phyloP scores from a whole-genome alignment of 2,888 invertebrate species.

The Volucella zonaria region DNA sequence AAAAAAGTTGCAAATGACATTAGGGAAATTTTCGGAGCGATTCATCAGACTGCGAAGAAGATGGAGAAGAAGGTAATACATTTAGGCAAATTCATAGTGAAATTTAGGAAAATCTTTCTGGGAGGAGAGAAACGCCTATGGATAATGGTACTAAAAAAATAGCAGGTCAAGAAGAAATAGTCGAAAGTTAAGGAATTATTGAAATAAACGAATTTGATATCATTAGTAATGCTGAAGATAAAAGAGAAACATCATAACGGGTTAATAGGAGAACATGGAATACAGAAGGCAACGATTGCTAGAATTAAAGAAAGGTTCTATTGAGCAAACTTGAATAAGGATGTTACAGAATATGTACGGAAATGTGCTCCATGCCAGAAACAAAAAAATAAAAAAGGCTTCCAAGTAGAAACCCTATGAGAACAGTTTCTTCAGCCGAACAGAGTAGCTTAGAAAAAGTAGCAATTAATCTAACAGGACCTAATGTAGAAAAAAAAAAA shows the following conservation, averaged over 20 bases:
- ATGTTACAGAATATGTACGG: constrained; percentile 4
- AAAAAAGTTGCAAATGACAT: too few relatives aligned
- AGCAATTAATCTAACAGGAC: too few relatives aligned
- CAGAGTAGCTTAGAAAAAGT: too few relatives aligned
- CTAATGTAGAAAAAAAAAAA: constrained; percentile 22
- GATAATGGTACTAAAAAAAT: background rate
- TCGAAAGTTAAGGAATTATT: background rate
- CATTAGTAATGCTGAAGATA: constrained; percentile 4
- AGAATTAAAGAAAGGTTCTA: constrained; percentile 32
- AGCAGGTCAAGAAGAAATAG: background rate
- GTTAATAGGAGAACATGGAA: constrained; percentile 25
- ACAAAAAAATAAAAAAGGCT: too few relatives aligned
- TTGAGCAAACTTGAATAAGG: constrained; percentile 5
- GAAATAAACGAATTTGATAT: background rate
- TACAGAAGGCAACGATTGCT: constrained; percentile 22
- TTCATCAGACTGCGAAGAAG: too few relatives aligned
- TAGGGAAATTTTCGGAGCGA: too few relatives aligned
- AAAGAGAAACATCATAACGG: constrained; percentile 20
- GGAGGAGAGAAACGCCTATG: background rate
- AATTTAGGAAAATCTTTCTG: constrained; percentile 1
- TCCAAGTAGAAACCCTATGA: too few relatives aligned
- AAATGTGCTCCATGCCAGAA: background rate
- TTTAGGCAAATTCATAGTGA: constrained; percentile 25
- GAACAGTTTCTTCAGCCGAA: too few relatives aligned
- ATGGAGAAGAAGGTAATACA: too few relatives aligned